Percentiles rank a stretch among this genome's conserved stretches.
Evolutionary conservation across 2,797 vertebrate genomes (phyloP).

Genomic region (Pangasius sanitwongsei): DNA sequence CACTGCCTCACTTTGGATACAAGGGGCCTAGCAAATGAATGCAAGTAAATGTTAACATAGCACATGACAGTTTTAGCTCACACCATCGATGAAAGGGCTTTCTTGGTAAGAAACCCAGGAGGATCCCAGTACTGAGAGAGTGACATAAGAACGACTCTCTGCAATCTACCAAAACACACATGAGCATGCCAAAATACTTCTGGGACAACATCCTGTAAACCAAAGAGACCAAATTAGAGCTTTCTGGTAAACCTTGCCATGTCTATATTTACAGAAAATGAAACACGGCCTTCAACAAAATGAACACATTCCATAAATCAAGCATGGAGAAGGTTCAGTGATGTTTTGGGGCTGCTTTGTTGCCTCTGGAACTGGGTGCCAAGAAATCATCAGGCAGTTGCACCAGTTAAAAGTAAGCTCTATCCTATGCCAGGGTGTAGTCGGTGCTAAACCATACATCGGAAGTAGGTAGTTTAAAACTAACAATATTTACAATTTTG

Average conservation of each 20-base stretch:
- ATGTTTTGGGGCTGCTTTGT: slow-evolving; percentile 23
- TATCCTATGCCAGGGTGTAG: not conserved
- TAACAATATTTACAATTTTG: not conserved
- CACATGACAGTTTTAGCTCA: slow-evolving; percentile 37
- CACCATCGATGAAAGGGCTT: slow-evolving; percentile 5
- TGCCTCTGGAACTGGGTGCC: slow-evolving; percentile 6
- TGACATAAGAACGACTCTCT: slow-evolving; percentile 17
- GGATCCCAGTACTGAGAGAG: not conserved
- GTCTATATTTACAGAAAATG: slow-evolving; percentile 29
- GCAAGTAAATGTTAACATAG: slow-evolving; percentile 33
- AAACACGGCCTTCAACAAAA: slow-evolving; percentile 28
- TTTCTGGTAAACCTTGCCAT: slow-evolving; percentile 11
- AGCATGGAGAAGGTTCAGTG: not conserved
- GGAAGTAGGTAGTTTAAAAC: not conserved
- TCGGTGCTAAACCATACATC: not conserved
- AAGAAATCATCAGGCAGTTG: slow-evolving; percentile 5
- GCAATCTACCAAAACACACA: slow-evolving; percentile 41
- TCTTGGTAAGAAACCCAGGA: slow-evolving; percentile 21
- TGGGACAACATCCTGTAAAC: slow-evolving; percentile 21
- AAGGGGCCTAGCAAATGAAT: not conserved
- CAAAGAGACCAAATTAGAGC: slow-evolving; percentile 33
- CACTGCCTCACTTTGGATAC: not conserved
- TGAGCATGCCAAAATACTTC: slow-evolving; percentile 18
- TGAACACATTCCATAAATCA: slow-evolving; percentile 25
- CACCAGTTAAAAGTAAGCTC: not conserved